Evolutionary conservation across 2,113 vertebrate species (phyloP).

Genomic region (Limnothrissa miodon): DNA sequence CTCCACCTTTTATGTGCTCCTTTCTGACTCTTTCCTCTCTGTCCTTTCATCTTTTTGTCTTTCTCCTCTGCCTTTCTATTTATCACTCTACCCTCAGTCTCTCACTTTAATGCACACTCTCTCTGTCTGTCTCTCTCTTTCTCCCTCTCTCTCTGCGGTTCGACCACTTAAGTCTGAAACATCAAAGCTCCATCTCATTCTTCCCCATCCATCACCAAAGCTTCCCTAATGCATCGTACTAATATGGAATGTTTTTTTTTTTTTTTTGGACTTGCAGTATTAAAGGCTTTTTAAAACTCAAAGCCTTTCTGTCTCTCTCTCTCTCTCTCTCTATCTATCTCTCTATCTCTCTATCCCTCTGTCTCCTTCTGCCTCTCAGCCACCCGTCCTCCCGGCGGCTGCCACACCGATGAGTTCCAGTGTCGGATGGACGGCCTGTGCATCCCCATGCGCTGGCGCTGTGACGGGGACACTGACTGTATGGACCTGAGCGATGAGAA

Average conservation of each 20-base stretch:
- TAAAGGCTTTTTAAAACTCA: neutral
- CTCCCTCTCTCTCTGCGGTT: neutral
- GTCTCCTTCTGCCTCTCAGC: constrained; percentile 63
- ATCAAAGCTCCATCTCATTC: too few relatives aligned
- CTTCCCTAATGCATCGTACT: too few relatives aligned
- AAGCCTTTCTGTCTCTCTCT: neutral
- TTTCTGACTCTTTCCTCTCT: neutral
- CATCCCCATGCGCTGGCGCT: constrained; percentile 94
- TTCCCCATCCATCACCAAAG: too few relatives aligned
- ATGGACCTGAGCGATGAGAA: constrained; percentile 97
- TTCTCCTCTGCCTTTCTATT: neutral
- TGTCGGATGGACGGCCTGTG: constrained; percentile 91
- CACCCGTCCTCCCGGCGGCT: constrained; percentile 89
- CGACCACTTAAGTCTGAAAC: too few relatives aligned
- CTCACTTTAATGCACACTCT: neutral
- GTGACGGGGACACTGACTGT: constrained; percentile 94
- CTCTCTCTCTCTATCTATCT: neutral
- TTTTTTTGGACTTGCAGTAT: neutral
- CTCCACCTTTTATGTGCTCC: too few relatives aligned
- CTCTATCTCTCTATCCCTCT: neutral
- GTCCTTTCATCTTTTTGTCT: neutral
- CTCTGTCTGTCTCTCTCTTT: neutral
- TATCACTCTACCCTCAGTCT: too few relatives aligned
- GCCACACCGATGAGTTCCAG: constrained; percentile 93
- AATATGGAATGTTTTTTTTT: too few relatives aligned